phyloP scores from a whole-genome alignment of 2,113 vertebrate genomes.

The Ardeotis arabs region DNA sequence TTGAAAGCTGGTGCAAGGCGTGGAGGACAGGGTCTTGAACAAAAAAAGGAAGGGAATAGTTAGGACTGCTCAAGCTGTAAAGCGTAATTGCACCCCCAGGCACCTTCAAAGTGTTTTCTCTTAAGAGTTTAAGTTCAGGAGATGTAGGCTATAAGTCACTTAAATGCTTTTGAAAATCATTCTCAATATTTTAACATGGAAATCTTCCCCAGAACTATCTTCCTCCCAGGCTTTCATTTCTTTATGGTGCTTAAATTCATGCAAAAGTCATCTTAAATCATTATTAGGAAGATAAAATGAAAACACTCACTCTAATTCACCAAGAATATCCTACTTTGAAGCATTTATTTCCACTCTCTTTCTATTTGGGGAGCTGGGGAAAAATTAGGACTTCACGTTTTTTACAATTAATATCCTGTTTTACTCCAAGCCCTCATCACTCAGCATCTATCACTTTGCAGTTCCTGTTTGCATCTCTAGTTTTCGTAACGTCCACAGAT shows the following conservation, averaged over 20 bases:
- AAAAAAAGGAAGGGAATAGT: not conserved
- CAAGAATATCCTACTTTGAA: not conserved
- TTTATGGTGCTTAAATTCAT: constrained; percentile 19
- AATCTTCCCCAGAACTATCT: constrained; percentile 25
- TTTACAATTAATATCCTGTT: constrained; percentile 26
- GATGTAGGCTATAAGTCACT: constrained; percentile 17
- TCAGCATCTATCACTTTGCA: not conserved
- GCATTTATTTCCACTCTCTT: constrained; percentile 42
- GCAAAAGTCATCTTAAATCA: constrained; percentile 48
- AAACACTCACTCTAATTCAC: constrained; percentile 48
- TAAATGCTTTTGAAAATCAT: constrained; percentile 41
- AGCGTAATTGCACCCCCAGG: not conserved
- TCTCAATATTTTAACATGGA: constrained; percentile 23
- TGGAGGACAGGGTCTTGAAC: not conserved
- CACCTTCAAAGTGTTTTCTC: constrained; percentile 30
- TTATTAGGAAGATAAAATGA: constrained; percentile 48
- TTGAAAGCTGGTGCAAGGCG: not conserved
- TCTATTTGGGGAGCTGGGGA: constrained; percentile 38
- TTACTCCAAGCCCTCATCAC: not conserved
- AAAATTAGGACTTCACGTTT: constrained; percentile 47
- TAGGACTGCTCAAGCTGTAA: not conserved
- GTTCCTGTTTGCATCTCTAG: not conserved
- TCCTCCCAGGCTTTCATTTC: constrained; percentile 11
- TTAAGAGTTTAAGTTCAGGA: constrained; percentile 15
- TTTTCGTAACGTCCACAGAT: not conserved